Base-by-base conservation (phyloP, 2,113 vertebrate genomes). In the Neoarius graeffei region DNA sequence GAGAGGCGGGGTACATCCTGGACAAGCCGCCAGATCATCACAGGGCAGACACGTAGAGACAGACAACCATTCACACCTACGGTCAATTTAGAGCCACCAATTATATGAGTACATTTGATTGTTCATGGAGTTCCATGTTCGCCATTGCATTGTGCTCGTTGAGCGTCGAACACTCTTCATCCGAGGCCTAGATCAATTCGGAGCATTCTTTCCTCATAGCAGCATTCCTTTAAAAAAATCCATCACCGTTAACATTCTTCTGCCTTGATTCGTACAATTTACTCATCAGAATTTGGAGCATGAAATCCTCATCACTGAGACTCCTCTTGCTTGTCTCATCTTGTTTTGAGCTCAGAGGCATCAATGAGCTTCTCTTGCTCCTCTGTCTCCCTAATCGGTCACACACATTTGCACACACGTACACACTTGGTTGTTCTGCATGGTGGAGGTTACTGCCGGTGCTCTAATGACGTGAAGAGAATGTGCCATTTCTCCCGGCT, bases 401-500 rank as follows among this genome's bases (percentile, higher is more conserved):
- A 35, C 54, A 59, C 62, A 30, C 77, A 71, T 81, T 59, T 56
- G 56, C 48, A 57, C 62, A 66, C 30, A 84, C 57, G 66, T 48
- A 54, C 59, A 76, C 57, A 25, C 25, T 52, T 2, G 14, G 1
- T 56, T 56, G 50, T 64, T 79, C 74, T 23, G 25, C 25, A 56
- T 54, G 80, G 57, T 54, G 30, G 42, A 79, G 59, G 67, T 81
- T 67, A 66, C 50, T 84, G 60, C 13, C 23, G 30, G 85, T 52
- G 59, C 80, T 81, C 42, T 85, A 89, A 89, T 89, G 88, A 89
- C 77, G 80, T 84, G 71, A 79, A 84, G 19, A 82, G 76, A 81
- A 81, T n/a, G 42, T 48, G 56, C 35, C 7, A 59, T 30, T 79
- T 27, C 83, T 89, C 77, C 66, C 42, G 30, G 69, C 88, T 85